Evolutionary conservation across 2,888 invertebrate species (phyloP).

Genomic region (Eustalomyia histrio): DNA sequence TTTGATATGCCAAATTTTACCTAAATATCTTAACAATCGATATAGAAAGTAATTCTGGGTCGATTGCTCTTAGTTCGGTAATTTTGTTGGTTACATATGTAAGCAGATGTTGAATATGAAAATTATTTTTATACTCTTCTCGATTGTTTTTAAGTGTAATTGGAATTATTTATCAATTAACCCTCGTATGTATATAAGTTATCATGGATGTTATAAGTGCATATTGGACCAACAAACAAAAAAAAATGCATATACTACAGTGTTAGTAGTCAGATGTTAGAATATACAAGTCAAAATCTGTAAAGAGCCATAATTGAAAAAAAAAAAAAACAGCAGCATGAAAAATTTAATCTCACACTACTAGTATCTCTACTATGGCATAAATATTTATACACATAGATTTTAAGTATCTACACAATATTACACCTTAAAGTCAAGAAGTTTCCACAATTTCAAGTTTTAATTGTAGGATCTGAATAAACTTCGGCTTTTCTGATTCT

Average conservation of each 20-base stretch:
- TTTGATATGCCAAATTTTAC: too few relatives aligned
- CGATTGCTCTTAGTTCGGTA: too few relatives aligned
- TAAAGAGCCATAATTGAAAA: conserved; percentile 23
- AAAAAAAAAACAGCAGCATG: background rate
- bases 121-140: too few relatives aligned
- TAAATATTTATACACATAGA: background rate
- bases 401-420: background rate
- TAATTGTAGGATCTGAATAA: too few relatives aligned
- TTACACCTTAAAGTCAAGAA: too few relatives aligned
- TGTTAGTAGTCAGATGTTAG: conserved; percentile 10
- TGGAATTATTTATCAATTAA: background rate
- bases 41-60: too few relatives aligned
- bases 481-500: too few relatives aligned
- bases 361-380: background rate
- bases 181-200: background rate
- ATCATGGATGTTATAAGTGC: background rate
- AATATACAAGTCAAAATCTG: conserved; percentile 39
- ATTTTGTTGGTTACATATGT: too few relatives aligned
- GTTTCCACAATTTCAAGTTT: too few relatives aligned
- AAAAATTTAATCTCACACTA: conserved; percentile 3
- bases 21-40: too few relatives aligned
- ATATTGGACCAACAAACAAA: background rate
- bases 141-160: too few relatives aligned
- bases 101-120: too few relatives aligned
- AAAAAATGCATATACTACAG: background rate